Conservation (phyloP, 2,797 vertebrate genomes). For the Leptodactylus fallax region DNA sequence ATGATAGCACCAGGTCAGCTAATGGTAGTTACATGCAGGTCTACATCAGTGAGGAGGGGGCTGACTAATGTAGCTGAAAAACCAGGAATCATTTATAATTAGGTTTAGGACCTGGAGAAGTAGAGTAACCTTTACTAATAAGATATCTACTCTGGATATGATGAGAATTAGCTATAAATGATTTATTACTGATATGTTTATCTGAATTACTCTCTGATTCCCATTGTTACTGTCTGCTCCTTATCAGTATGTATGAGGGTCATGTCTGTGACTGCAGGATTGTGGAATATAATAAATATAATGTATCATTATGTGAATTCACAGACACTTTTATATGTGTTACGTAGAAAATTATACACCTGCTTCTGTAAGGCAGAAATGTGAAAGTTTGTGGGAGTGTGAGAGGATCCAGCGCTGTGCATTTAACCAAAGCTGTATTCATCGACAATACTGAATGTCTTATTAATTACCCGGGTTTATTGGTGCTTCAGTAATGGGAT, state of each 20-base stretch:
- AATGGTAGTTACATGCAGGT: neutral
- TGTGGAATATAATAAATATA: neutral
- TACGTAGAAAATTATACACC: neutral
- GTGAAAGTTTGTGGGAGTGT: neutral
- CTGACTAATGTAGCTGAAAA: neutral
- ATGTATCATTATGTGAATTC: neutral
- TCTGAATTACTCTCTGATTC: neutral
- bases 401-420: neutral
- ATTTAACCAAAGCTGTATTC: neutral
- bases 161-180: neutral
- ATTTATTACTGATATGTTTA: neutral
- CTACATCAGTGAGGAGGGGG: neutral
- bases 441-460: too few species aligned
- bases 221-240: neutral
- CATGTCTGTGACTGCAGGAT: neutral
- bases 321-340: neutral
- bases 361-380: neutral
- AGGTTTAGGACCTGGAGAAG: neutral
- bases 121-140: neutral
- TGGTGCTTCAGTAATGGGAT: neutral
- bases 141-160: neutral
- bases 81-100: neutral
- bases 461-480: neutral
- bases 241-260: neutral
- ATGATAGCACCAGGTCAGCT: too few species aligned